Conservation (phyloP, 2,888 invertebrate species). For the Strigamia transsilvanica region DNA sequence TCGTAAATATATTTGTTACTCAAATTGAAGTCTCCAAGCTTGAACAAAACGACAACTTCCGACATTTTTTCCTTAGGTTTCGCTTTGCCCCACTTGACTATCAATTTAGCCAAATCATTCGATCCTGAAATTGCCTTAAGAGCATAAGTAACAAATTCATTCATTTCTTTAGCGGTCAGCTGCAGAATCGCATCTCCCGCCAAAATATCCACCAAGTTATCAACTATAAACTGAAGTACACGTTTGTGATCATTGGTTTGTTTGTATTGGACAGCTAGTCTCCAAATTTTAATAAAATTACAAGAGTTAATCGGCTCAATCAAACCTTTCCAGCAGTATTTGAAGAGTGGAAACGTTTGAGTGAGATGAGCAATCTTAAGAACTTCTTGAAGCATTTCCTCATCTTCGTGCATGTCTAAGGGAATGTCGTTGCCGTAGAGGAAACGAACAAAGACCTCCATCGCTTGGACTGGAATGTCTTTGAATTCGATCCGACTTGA, state of each 20-base stretch:
- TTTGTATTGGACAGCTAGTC: conserved; percentile 18
- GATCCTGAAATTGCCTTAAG: conserved; percentile 14
- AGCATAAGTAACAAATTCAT: conserved; percentile 25
- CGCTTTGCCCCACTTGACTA: conserved; percentile 33
- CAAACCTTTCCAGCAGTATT: conserved; percentile 45
- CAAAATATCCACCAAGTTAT: conserved; percentile 38
- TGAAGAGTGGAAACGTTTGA: conserved; percentile 24
- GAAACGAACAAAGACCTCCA: conserved; percentile 27
- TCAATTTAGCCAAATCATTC: conserved; percentile 32
- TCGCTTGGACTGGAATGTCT: conserved; percentile 21
- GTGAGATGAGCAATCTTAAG: conserved; percentile 14
- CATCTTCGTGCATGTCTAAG: conserved; percentile 24
- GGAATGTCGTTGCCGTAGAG: conserved; percentile 31
- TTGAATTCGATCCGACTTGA: conserved; percentile 35
- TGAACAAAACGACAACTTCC: neutral
- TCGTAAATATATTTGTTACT: conserved; percentile 32
- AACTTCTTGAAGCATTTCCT: conserved; percentile 5
- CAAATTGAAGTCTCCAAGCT: conserved; percentile 5
- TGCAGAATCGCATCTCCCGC: conserved; percentile 29
- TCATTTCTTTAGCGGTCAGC: neutral
- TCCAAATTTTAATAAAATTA: conserved; percentile 42
- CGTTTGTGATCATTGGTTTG: conserved; percentile 39
- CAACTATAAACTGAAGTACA: conserved; percentile 32
- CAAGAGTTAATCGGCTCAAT: conserved; percentile 1
- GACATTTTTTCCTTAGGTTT: conserved; percentile 7